Conservation (phyloP, 2,797 vertebrate genomes). For the Intellagama lesueurii region DNA sequence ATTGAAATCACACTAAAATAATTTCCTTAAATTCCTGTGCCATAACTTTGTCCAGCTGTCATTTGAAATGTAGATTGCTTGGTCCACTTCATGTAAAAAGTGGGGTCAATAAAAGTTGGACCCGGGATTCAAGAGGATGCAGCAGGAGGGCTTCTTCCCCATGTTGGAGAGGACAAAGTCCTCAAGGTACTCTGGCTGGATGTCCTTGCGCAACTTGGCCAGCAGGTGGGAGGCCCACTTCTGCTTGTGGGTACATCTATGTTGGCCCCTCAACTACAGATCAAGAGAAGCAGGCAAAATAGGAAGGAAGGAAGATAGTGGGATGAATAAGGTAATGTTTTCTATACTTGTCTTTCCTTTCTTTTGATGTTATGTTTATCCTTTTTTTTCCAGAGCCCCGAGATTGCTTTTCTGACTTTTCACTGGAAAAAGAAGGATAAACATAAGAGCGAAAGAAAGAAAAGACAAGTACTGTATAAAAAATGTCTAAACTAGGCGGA, state of each 20-base stretch:
- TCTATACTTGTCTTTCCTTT: background rate
- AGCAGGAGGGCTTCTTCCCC: conserved; percentile 94
- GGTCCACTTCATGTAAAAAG: background rate
- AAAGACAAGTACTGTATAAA: too few species aligned
- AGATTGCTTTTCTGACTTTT: too few species aligned
- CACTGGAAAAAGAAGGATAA: too few species aligned
- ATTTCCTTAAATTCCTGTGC: conserved; percentile 37
- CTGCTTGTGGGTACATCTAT: conserved; percentile 81
- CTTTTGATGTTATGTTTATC: background rate
- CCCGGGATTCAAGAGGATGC: conserved; percentile 93
- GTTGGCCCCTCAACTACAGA: background rate
- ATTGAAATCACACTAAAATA: conserved; percentile 49
- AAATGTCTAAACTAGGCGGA: too few species aligned
- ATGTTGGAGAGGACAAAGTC: conserved; percentile 97
- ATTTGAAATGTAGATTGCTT: background rate
- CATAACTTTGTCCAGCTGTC: conserved; percentile 59
- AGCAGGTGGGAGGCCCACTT: conserved; percentile 97
- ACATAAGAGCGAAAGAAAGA: too few species aligned
- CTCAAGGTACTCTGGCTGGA: conserved; percentile 97
- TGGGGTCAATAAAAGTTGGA: background rate
- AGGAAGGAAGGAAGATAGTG: background rate
- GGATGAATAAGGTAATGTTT: background rate
- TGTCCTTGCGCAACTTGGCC: conserved; percentile 98
- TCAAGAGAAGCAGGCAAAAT: background rate
- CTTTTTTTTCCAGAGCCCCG: background rate